Evolutionary conservation across 2,888 invertebrate species (phyloP), one percentile per base, ranked within the genome.

Genomic region (Aelia acuminata): DNA sequence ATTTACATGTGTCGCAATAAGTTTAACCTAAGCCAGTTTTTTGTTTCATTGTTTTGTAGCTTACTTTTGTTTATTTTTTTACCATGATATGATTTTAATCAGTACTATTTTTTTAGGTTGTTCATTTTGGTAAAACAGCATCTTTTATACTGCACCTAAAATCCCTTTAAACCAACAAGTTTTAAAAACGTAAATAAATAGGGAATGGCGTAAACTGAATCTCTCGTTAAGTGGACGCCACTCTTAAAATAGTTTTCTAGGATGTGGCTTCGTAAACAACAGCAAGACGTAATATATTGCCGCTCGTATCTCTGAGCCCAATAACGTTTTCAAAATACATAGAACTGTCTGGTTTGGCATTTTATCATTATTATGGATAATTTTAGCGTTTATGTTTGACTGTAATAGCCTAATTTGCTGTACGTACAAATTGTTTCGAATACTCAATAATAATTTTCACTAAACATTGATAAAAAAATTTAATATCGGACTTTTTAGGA

Each of bases 231-330:
- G 63, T 70, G 63, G 63, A 63, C 15, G 63, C 63, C 35, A 8
- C 35, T 70, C 63, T 70, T 70, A 70, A 70, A 70, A 70, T 70
- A 70, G 63, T 31, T 70, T 70, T 70, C 63, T 70, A 35, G 63
- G 63, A 70, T 70, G 31, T 70, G 63, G 63, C 35, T 7, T 70
- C 63, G 63, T 70, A 70, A 70, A 70, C 63, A 70, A 70, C 63
- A 70, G 31, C 31, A 35, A 70, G 63, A 20, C 63, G 35, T 70
- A 70, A 70, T 70, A 70, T 70, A 70, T 70, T 35, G 63, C 35
- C 63, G 7, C 35, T 63, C 10, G 31, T 70, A 70, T 70, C 63
- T 70, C 63, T 15, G 5, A 70, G 63, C 15, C 26, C 13, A 26
- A 57, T 57, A 18, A 35, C 63, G 63, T 70, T 31, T 70, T 70